Evolutionary conservation across 2,888 invertebrate species (phyloP).

Genomic region (Cancer borealis): DNA sequence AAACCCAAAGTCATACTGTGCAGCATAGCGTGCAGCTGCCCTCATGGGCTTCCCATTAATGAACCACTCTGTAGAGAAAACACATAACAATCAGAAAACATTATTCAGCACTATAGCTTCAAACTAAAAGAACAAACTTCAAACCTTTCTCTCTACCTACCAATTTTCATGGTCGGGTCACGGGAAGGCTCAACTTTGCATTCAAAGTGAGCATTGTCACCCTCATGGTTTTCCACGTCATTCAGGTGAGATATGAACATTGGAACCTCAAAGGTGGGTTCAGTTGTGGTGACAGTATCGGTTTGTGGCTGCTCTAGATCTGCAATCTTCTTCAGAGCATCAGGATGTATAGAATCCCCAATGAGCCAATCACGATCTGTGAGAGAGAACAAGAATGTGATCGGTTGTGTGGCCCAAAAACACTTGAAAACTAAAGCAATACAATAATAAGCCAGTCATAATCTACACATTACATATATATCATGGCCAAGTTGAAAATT

Average conservation of each 20-base stretch:
- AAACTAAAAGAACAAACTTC: not conserved
- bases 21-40: conserved; percentile 93
- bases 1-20: conserved; percentile 97
- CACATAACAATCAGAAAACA: not conserved
- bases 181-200: conserved; percentile 95
- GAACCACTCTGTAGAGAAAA: conserved; percentile 88
- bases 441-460: not conserved
- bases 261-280: conserved; percentile 90
- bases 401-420: not conserved
- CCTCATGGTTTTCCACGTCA: conserved; percentile 92
- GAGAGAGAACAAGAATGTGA: not conserved
- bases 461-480: not conserved
- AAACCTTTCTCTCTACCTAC: conserved; percentile 78
- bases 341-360: conserved; percentile 92
- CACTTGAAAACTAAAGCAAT: not conserved
- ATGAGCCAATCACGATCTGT: conserved; percentile 91
- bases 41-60: conserved; percentile 94
- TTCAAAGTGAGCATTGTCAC: conserved; percentile 93
- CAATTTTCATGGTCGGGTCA: conserved; percentile 92
- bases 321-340: conserved; percentile 91
- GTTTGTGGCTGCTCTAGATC: conserved; percentile 90
- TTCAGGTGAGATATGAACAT: conserved; percentile 94
- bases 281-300: conserved; percentile 84
- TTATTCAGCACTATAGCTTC: not conserved
- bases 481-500: not conserved